Evolutionary conservation across 1,140 invertebrate genomes (phyloP).

Genomic region (Cardiocondyla obscurior): DNA sequence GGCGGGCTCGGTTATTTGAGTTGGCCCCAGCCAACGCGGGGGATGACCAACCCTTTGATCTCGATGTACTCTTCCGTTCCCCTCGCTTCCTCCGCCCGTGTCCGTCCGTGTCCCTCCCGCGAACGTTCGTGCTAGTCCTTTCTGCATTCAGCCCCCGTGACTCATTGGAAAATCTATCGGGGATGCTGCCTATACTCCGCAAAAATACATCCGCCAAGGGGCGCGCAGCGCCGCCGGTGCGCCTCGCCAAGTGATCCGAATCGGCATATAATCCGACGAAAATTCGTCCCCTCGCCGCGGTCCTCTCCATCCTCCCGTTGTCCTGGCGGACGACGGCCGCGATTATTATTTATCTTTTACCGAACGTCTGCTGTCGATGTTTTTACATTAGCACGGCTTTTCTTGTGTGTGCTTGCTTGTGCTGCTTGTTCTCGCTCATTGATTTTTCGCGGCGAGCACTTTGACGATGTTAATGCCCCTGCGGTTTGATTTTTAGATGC

Average conservation of each 20-base stretch:
- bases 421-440: neutral
- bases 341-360: slow-evolving; percentile 51
- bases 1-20: slow-evolving; percentile 82
- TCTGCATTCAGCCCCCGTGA: slow-evolving; percentile 68
- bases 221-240: slow-evolving; percentile 18
- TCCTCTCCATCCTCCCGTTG: slow-evolving; percentile 5
- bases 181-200: slow-evolving; percentile 66
- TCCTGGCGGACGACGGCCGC: slow-evolving; percentile 22
- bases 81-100: slow-evolving; percentile 66
- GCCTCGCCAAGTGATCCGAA: slow-evolving; percentile 58
- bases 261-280: slow-evolving; percentile 56
- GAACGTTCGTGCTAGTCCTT: slow-evolving; percentile 63
- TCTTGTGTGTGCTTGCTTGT: slow-evolving; percentile 13
- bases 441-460: neutral
- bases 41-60: slow-evolving; percentile 83
- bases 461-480: neutral
- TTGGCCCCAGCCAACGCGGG: slow-evolving; percentile 78
- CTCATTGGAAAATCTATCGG: slow-evolving; percentile 79
- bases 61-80: slow-evolving; percentile 71
- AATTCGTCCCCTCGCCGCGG: neutral
- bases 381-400: slow-evolving; percentile 38
- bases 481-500: neutral
- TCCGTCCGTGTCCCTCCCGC: slow-evolving; percentile 71
- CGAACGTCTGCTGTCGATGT: slow-evolving; percentile 31
- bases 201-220: slow-evolving; percentile 67